Evolutionary conservation across 2,888 invertebrate species (phyloP).

Genomic region (Megastigmus dorsalis): DNA sequence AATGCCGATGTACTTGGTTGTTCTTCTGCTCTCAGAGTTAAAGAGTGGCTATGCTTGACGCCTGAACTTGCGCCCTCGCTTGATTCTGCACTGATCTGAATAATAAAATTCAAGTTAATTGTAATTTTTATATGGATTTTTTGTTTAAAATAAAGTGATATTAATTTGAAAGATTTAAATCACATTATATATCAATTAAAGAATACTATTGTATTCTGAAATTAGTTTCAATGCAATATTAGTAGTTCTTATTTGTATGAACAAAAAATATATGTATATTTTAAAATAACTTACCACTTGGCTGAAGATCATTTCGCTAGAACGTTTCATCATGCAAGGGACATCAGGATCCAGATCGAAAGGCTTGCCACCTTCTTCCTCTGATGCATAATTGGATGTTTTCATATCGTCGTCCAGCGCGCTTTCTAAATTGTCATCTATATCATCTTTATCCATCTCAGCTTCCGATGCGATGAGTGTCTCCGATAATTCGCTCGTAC

Average conservation of each 20-base stretch:
- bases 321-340: conserved; percentile 83
- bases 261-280: background rate
- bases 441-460: conserved; percentile 81
- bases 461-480: conserved; percentile 93
- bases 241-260: too few species aligned
- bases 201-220: too few species aligned
- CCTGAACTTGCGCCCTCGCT: conserved; percentile 16
- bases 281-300: conserved; percentile 70
- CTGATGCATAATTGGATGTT: conserved; percentile 66
- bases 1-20: conserved; percentile 66
- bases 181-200: background rate
- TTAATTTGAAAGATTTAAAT: background rate
- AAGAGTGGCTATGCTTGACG: conserved; percentile 55
- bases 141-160: too few species aligned
- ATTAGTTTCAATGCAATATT: too few species aligned
- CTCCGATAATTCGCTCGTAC: conserved; percentile 91
- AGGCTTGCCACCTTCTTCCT: conserved; percentile 65
- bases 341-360: conserved; percentile 74
- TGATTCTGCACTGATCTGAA: conserved; percentile 47
- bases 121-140: background rate
- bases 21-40: conserved; percentile 50
- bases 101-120: background rate
- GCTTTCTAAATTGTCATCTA: conserved; percentile 76
- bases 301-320: conserved; percentile 92
- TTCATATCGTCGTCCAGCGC: conserved; percentile 69